Base-by-base conservation (phyloP, 2,888 invertebrate species). In the Scelioninae gen. 2 region DNA sequence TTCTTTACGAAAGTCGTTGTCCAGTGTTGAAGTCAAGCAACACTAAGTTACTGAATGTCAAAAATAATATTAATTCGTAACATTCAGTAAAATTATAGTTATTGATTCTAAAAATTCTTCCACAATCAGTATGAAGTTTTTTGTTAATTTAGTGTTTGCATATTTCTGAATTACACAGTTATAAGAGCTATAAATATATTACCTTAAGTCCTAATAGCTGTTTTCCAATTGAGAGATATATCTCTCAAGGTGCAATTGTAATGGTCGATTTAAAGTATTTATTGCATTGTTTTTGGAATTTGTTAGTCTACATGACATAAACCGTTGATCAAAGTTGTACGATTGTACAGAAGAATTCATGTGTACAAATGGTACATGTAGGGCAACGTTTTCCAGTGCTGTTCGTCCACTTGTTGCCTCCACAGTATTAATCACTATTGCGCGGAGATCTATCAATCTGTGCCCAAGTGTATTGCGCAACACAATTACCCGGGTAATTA, bases 351-450 rank as follows among this genome's bases (percentile, higher is more conserved):
- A 48, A 39, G 46, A 28, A 57, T 64, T 63, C 46, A n/a, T 53
- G 31, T 25, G 25, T 46, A 63, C 63, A 70, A 63, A 63, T 55
- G 28, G 28, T 13, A 57, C 55, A 63, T 57, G 55, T 63, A 41
- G 43, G 41, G 19, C 63, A 55, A 50, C 48, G 45, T 61, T 41
- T n/a, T 52, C 35, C 52, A n/a, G n/a, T 25, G 16, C 53, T 13
- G 39, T 57, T 57, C n/a, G 13, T 41, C 61, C n/a, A 50, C 31
- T 50, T 18, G 37, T 37, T 46, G 35, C 16, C 31, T 19, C 18
- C n/a, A 11, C 35, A 16, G 43, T 52, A 55, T 55, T 65, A 55
- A 65, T 65, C 55, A 64, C 45, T 64, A 31, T 64, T 64, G 53
- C 53, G 16, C 18, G 37, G 39, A 46, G 13, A 65, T 65, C 48